Evolutionary conservation across 2,888 invertebrate species (phyloP).

Genomic region (Campoletis raptor): DNA sequence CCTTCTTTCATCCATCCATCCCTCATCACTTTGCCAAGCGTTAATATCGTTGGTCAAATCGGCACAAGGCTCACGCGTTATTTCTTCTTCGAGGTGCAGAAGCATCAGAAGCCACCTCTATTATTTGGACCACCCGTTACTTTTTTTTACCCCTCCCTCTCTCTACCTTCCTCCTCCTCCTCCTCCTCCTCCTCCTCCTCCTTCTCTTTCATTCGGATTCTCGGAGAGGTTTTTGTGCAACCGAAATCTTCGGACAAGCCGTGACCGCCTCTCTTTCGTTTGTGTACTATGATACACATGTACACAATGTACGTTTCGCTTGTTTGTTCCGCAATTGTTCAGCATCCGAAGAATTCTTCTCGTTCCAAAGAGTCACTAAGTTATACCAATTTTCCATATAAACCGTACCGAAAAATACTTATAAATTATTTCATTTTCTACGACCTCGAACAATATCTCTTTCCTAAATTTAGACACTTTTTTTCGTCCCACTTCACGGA

Average conservation of each 20-base stretch:
- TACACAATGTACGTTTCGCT: constrained; percentile 19
- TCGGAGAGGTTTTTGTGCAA: constrained; percentile 34
- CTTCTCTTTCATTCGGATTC: constrained; percentile 76
- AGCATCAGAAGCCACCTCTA: constrained; percentile 41
- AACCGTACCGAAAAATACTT: neutral
- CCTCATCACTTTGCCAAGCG: constrained; percentile 58
- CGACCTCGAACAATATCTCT: neutral
- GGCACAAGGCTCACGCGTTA: neutral
- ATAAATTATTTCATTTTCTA: neutral
- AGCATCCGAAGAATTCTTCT: neutral
- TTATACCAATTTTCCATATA: constrained; percentile 2
- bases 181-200: constrained; percentile 71
- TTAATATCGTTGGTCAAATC: constrained; percentile 46
- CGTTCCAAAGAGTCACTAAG: constrained; percentile 1
- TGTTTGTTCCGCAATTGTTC: constrained; percentile 17
- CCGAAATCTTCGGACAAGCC: constrained; percentile 37
- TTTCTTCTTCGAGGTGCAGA: constrained; percentile 31
- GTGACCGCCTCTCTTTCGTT: constrained; percentile 31
- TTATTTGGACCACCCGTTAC: constrained; percentile 69
- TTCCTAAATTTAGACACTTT: neutral
- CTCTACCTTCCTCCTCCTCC: constrained; percentile 70
- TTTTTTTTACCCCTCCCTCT: constrained; percentile 67
- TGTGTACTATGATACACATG: constrained; percentile 11
- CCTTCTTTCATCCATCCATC: constrained; percentile 74
- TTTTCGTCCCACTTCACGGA: neutral